Evolutionary conservation across 2,113 vertebrate genomes (phyloP).

Genomic region (Anolis carolinensis): DNA sequence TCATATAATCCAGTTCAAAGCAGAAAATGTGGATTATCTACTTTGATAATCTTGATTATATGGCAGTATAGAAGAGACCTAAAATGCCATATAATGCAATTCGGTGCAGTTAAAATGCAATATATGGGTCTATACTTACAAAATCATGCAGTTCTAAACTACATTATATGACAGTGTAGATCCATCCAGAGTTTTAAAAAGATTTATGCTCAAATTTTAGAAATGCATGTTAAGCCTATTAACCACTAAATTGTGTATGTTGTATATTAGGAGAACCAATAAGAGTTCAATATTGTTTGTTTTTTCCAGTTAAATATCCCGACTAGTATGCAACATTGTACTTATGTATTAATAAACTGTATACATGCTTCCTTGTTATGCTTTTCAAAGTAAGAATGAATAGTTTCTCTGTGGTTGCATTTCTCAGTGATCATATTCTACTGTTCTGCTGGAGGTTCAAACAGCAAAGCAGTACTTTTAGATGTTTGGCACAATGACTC

Average conservation of each 20-base stretch:
- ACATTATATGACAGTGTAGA: too few relatives aligned
- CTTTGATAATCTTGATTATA: too few relatives aligned
- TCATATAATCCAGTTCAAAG: too few relatives aligned
- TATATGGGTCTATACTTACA: too few relatives aligned
- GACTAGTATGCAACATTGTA: background rate
- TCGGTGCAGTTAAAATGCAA: too few relatives aligned
- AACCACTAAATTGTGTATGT: too few relatives aligned
- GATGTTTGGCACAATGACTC: background rate
- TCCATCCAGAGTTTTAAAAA: background rate
- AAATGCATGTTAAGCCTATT: background rate
- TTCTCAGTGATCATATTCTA: background rate
- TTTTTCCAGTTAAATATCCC: background rate
- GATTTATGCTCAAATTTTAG: background rate
- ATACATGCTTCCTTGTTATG: too few relatives aligned
- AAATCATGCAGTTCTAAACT: too few relatives aligned
- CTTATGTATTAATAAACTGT: background rate
- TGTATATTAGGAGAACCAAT: background rate
- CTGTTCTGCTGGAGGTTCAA: background rate
- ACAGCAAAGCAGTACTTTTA: background rate
- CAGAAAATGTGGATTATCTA: too few relatives aligned
- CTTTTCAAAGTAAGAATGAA: too few relatives aligned
- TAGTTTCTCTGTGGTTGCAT: rapidly evolving
- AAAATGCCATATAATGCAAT: background rate
- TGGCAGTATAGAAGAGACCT: too few relatives aligned
- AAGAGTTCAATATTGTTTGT: background rate